A percentile compares a stretch with the other conserved stretches of the same genome.
Conservation (phyloP, 2,888 invertebrate species). For the Oscheius sp. region DNA sequence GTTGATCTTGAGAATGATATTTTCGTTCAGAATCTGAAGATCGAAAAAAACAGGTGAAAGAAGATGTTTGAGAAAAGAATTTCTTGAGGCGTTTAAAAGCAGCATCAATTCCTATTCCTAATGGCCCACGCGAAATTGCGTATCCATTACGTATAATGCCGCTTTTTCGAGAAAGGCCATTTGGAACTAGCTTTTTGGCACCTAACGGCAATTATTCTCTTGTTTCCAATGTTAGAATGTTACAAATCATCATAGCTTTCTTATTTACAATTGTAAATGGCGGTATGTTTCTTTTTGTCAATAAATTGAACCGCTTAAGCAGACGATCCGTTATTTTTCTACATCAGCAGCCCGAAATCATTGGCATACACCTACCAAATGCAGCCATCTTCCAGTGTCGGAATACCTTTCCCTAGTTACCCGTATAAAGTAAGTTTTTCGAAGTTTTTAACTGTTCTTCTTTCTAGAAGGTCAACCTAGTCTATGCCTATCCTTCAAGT, state of each 20-base stretch:
- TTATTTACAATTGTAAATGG: not conserved
- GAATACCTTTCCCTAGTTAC: conserved; percentile 30
- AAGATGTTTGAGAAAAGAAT: no score
- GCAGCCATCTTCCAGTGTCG: conserved; percentile 38
- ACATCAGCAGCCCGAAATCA: conserved; percentile 27
- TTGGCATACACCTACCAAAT: conserved; percentile 43
- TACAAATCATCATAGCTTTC: not conserved
- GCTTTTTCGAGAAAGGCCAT: not conserved
- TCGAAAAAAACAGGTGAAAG: no score
- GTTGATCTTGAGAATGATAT: no score
- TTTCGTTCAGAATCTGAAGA: no score
- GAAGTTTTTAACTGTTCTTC: not conserved
- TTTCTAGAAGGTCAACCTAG: conserved; percentile 36
- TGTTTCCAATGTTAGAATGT: conserved; percentile 24
- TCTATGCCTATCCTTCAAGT: conserved; percentile 40
- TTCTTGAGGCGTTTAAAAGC: no score
- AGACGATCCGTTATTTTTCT: conserved; percentile 38
- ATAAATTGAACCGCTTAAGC: conserved; percentile 13
- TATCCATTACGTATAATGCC: not conserved
- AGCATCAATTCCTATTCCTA: not conserved
- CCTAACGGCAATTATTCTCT: not conserved
- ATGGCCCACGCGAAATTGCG: not conserved
- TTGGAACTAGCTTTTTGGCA: not conserved
- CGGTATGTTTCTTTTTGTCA: not conserved
- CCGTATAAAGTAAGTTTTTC: conserved; percentile 30